phyloP scores from a whole-genome alignment of 2,113 vertebrate genomes.

The Calypte anna region DNA sequence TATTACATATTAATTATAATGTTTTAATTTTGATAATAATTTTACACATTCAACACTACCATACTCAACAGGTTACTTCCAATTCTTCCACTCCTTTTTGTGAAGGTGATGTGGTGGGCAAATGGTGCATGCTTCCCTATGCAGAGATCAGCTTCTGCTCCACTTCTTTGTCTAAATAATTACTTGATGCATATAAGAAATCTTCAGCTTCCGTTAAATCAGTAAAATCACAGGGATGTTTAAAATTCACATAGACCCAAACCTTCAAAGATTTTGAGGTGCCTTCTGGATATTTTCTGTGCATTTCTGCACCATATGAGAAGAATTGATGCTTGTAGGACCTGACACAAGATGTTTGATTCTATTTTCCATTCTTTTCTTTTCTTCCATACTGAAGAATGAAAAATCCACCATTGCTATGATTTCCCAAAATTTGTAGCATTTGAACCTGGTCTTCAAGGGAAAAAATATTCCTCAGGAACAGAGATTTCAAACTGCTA shows the following conservation, averaged over 20 bases:
- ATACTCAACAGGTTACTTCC: background rate
- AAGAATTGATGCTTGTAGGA: background rate
- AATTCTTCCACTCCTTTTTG: background rate
- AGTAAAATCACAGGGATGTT: background rate
- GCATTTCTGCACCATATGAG: background rate
- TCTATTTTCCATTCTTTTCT: background rate
- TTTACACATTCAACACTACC: background rate
- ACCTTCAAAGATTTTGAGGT: background rate
- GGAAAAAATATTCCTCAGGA: background rate
- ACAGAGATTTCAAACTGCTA: conserved; percentile 4
- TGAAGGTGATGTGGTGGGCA: background rate
- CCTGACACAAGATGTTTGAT: background rate
- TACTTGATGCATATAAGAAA: background rate
- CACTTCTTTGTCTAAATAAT: background rate
- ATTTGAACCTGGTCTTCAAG: background rate
- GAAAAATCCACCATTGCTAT: background rate
- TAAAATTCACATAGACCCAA: background rate
- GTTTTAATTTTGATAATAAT: background rate
- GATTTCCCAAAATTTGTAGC: background rate
- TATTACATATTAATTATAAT: background rate
- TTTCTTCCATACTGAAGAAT: background rate
- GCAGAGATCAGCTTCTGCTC: background rate
- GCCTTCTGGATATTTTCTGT: background rate
- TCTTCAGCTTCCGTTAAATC: background rate
- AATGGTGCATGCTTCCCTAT: background rate